Evolutionary conservation across 2,797 vertebrate genomes (phyloP).

Genomic region (Alosa sapidissima): DNA sequence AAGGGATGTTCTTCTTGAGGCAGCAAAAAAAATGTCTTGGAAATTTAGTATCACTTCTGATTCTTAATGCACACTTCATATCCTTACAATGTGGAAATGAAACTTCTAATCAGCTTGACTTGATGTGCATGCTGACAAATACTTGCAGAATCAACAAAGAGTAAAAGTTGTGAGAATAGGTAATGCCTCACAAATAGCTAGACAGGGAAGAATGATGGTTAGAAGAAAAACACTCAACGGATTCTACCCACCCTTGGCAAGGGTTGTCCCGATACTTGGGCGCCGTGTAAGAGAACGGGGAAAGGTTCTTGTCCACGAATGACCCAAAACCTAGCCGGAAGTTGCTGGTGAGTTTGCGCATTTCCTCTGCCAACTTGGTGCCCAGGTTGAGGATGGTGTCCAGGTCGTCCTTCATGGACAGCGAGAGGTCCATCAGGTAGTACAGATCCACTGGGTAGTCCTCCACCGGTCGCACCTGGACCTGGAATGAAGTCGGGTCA

Average conservation of each 20-base stretch:
- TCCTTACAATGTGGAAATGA: neutral
- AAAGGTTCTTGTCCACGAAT: slow-evolving; percentile 96
- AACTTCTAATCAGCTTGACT: neutral
- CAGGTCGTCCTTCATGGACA: slow-evolving; percentile 98
- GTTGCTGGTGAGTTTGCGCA: slow-evolving; percentile 97
- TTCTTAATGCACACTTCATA: neutral
- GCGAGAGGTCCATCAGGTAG: slow-evolving; percentile 98
- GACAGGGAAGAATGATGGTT: neutral
- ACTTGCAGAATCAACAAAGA: neutral
- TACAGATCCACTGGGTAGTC: slow-evolving; percentile 98
- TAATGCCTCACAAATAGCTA: neutral
- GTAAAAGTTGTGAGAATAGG: neutral
- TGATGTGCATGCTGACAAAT: neutral
- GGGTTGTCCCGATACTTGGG: slow-evolving; percentile 94
- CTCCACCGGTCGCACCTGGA: slow-evolving; percentile 95
- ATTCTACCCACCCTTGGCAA: slow-evolving; percentile 85
- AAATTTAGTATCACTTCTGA: slow-evolving; percentile 11
- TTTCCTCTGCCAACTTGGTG: slow-evolving; percentile 91
- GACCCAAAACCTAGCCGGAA: slow-evolving; percentile 95
- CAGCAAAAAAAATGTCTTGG: neutral
- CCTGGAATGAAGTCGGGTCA: slow-evolving; percentile 80
- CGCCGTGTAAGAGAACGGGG: slow-evolving; percentile 93
- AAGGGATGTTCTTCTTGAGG: neutral
- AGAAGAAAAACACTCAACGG: slow-evolving; percentile 24
- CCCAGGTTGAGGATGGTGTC: slow-evolving; percentile 92